A percentile compares a stretch with the other conserved stretches of the same genome.
These are phyloP conservation scores for Mermis nigrescens DNA, from an alignment of 2,888 invertebrate species.

Conservation along the genomic window DNA sequence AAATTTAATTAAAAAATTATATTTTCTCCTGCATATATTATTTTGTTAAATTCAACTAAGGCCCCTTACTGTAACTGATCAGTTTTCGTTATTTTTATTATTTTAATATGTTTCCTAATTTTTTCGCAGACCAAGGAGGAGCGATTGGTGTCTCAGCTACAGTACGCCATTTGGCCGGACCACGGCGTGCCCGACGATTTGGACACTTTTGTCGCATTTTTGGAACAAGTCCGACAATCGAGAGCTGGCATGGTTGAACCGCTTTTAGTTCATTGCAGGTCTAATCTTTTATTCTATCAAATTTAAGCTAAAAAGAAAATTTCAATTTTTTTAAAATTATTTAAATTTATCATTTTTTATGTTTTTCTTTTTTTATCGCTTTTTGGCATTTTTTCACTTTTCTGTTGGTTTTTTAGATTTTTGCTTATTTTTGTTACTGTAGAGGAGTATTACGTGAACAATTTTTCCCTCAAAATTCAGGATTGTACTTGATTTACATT, in stretches of 20 bases:
- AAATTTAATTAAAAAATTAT: too few relatives aligned
- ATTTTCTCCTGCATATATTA: too few relatives aligned
- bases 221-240: conserved; percentile 47
- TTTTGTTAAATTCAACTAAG: too few relatives aligned
- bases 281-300: conserved; percentile 3
- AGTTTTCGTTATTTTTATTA: not conserved
- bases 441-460: too few relatives aligned
- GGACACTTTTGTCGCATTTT: conserved; percentile 71
- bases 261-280: conserved; percentile 82
- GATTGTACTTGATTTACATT: too few relatives aligned
- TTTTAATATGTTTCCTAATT: not conserved
- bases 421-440: not conserved
- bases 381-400: not conserved
- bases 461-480: too few relatives aligned
- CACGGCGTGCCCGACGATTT: conserved; percentile 92
- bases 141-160: conserved; percentile 76
- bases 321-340: not conserved
- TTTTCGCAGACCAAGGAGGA: conserved; percentile 49
- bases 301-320: not conserved
- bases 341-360: not conserved
- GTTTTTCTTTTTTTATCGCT: not conserved
- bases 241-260: conserved; percentile 45
- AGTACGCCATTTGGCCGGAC: conserved; percentile 76
- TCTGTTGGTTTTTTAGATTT: not conserved
- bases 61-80: too few relatives aligned